phyloP scores from a whole-genome alignment of 2,888 invertebrate species.

The Caradrina clavipalpis region DNA sequence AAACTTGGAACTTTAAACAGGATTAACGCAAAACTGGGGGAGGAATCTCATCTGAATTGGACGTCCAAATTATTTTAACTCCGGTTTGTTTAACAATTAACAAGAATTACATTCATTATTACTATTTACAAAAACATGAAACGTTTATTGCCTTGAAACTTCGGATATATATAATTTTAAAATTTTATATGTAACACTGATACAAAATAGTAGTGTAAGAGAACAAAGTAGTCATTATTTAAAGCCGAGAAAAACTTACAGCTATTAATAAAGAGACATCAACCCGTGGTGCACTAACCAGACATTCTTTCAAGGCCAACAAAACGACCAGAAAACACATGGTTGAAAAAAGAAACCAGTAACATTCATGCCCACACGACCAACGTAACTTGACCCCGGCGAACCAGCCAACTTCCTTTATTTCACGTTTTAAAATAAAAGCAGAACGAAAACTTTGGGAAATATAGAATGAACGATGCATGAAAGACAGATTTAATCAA shows the following conservation, averaged over 20 bases:
- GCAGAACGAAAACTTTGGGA: constrained; percentile 25
- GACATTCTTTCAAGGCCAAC: constrained; percentile 88
- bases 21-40: constrained; percentile 45
- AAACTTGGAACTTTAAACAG: constrained; percentile 50
- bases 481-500: constrained; percentile 27
- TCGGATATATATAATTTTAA: constrained; percentile 22
- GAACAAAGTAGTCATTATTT: constrained; percentile 51
- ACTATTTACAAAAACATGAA: constrained; percentile 23
- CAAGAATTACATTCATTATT: constrained; percentile 31
- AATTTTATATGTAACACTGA: constrained; percentile 20
- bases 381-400: constrained; percentile 74
- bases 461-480: constrained; percentile 41
- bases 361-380: constrained; percentile 72
- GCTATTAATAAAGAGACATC: constrained; percentile 82
- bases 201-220: constrained; percentile 47
- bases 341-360: constrained; percentile 85
- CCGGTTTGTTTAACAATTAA: constrained; percentile 35
- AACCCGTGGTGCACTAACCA: constrained; percentile 82
- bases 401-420: constrained; percentile 77
- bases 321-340: constrained; percentile 88
- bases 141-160: constrained; percentile 22
- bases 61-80: constrained; percentile 44
- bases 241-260: constrained; percentile 69
- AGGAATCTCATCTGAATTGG: constrained; percentile 47
- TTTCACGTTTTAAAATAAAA: constrained; percentile 73